A percentile compares a stretch with the other conserved stretches of the same genome.
Conservation (phyloP, 2,888 invertebrate genomes). For the Steinernema hermaphroditum region DNA sequence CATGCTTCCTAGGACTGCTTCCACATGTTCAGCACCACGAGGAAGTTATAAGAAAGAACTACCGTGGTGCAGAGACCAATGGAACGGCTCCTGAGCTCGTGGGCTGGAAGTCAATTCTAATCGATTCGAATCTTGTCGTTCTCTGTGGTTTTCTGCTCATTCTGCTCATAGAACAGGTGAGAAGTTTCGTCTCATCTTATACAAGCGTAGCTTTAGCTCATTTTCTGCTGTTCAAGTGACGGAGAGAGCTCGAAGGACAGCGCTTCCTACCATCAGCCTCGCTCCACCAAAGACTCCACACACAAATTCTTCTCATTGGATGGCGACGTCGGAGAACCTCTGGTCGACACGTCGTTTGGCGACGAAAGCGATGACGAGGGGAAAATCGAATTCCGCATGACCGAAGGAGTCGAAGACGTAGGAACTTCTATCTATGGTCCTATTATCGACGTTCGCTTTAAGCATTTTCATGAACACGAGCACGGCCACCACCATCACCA, state of each 20-base stretch:
- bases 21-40: slow-evolving; percentile 69
- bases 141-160: slow-evolving; percentile 61
- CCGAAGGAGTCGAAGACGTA: background rate
- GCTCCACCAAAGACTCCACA: background rate
- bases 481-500: slow-evolving; percentile 38
- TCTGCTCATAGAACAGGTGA: slow-evolving; percentile 58
- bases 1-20: slow-evolving; percentile 70
- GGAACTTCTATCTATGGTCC: too few species aligned
- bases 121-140: slow-evolving; percentile 54
- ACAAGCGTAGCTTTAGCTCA: background rate
- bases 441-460: background rate
- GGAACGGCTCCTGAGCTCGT: background rate
- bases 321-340: slow-evolving; percentile 42
- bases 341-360: slow-evolving; percentile 37
- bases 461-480: slow-evolving; percentile 1
- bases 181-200: background rate
- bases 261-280: background rate
- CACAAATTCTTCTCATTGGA: slow-evolving; percentile 32
- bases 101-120: slow-evolving; percentile 1
- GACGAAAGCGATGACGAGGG: slow-evolving; percentile 50
- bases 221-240: slow-evolving; percentile 2
- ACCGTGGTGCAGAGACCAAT: background rate
- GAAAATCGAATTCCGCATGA: slow-evolving; percentile 53
- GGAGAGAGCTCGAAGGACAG: background rate
- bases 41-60: slow-evolving; percentile 25